Base-by-base conservation (phyloP, 2,113 vertebrate genomes). In the Tachuris rubrigastra region DNA sequence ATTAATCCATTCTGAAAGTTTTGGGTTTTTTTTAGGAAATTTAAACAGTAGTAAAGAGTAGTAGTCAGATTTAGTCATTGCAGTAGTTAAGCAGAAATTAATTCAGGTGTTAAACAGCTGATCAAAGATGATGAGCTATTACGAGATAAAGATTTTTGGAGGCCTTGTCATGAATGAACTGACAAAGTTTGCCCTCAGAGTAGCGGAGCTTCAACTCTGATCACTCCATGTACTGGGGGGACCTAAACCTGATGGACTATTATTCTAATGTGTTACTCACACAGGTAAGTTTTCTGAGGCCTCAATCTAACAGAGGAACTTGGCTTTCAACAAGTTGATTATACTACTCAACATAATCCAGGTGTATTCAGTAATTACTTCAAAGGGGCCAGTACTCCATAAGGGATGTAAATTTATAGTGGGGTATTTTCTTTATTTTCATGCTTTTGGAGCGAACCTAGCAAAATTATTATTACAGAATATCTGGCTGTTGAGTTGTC, bases 101-200 rank as follows among this genome's bases (percentile, higher is more conserved):
- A 82, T 33, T 89, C 35, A 85, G 16, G 18, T 69, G 23, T 65
- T 79, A 93, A 85, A 82, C 33, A 7, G 24, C 31, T 68, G n/a
- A 28, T 69, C n/a, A 31, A 89, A 85, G 72, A 52, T 12, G 5
- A 44, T 14, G 2, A n/a, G 24, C n/a, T n/a, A n/a, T n/a, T n/a
- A n/a, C n/a, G n/a, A n/a, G n/a, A n/a, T n/a, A n/a, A n/a, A 88
- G 8, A 5, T 77, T 69, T 66, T 6, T 9, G 28, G 19, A 12
- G 17, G 3, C 0, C 18, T 85, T 68, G 35, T 23, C 6, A 21
- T 67, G 71, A 73, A 47, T 10, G 30, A 87, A 82, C 9, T 41
- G 37, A 50, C 17, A 55, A 74, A 71, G 35, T 0, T 0, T 58
- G 28, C 4, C 10, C 35, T 5, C 42, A 89, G 33, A 80, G 4